Percentiles rank a stretch among this genome's conserved stretches.
Conservation (phyloP, 2,113 vertebrate genomes). For the Nycticorax nycticorax region DNA sequence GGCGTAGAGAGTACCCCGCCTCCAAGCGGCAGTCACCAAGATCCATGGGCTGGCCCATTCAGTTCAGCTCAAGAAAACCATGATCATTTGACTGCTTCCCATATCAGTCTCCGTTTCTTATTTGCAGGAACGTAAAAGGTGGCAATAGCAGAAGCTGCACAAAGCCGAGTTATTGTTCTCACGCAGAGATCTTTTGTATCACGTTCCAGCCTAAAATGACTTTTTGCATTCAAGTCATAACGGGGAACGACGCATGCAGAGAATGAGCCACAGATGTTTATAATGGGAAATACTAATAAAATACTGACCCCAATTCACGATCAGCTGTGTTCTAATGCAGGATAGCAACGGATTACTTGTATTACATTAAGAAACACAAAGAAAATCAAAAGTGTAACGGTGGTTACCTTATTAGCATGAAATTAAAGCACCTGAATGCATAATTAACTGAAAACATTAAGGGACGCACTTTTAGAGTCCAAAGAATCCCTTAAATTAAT, state of each 20-base stretch:
- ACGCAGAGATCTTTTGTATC: conserved; percentile 10
- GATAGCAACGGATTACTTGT: conserved; percentile 35
- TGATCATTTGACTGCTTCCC: background rate
- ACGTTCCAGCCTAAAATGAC: conserved; percentile 36
- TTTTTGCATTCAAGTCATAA: conserved; percentile 43
- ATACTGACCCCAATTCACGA: conserved; percentile 14
- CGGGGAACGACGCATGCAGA: background rate
- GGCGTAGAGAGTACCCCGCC: background rate
- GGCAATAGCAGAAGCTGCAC: background rate
- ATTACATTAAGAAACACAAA: conserved; percentile 63
- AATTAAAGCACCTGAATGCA: conserved; percentile 65
- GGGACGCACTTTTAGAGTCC: conserved; percentile 42
- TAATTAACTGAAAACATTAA: conserved; percentile 59
- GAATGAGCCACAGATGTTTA: conserved; percentile 39
- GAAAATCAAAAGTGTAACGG: conserved; percentile 49
- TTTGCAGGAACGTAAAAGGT: background rate
- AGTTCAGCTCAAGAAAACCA: background rate
- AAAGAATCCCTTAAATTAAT: conserved; percentile 61
- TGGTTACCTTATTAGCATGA: conserved; percentile 61
- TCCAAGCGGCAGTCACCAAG: background rate
- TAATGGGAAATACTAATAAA: conserved; percentile 27
- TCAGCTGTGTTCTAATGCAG: background rate
- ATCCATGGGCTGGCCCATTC: too few relatives aligned
- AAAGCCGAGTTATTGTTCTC: background rate
- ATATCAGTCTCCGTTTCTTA: background rate